Evolutionary conservation across 2,888 invertebrate species (phyloP), one percentile per base, ranked within the genome.

Genomic region (Biston stratarius): DNA sequence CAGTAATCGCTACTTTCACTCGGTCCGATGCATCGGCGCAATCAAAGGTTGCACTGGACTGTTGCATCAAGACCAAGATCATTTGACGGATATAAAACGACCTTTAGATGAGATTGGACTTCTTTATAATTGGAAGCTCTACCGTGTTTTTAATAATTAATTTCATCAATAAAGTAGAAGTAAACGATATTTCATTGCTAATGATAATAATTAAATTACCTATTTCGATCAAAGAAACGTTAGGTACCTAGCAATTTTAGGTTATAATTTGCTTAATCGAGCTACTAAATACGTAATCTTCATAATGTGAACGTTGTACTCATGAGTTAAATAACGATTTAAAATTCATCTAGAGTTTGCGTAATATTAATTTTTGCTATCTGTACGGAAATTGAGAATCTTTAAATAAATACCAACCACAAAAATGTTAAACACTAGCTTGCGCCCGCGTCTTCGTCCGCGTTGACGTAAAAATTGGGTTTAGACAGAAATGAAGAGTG

Each of bases 1-100:
- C 83, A 83, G 87, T 88, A 90, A 90, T 89, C 79, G 81, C 71
- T 80, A 90, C 93, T 92, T 92, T 92, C 93, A 88, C 92, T 88
- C 77, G 84, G 80, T 84, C 84, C 77, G 79, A 80, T 79, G 79
- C 78, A 74, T 71, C 67, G 73, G 78, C 76, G 82, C 83, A 84
- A 83, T 83, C 85, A 84, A 83, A 84, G 82, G 78, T 79, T 61
- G 44, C 15, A 45, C 52, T 42, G 33, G 24, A 36, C 47, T 33
- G 49, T 66, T 66, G 66, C 66, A 61, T 52, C 57, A 57, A 62
- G 42, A 58, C 53, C 53, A 62, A 48, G 38, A 52, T 36, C 63
- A 24, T 51, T 67, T 53, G 58, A 62, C 62, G 61, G 61, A 61
- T 66, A 42, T 66, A 42, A 62, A 67, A 59, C 66, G 67, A 61